A percentile compares a stretch with the other conserved stretches of the same genome.
phyloP scores from a whole-genome alignment of 2,113 vertebrate species.

The Brienomyrus brachyistius region DNA sequence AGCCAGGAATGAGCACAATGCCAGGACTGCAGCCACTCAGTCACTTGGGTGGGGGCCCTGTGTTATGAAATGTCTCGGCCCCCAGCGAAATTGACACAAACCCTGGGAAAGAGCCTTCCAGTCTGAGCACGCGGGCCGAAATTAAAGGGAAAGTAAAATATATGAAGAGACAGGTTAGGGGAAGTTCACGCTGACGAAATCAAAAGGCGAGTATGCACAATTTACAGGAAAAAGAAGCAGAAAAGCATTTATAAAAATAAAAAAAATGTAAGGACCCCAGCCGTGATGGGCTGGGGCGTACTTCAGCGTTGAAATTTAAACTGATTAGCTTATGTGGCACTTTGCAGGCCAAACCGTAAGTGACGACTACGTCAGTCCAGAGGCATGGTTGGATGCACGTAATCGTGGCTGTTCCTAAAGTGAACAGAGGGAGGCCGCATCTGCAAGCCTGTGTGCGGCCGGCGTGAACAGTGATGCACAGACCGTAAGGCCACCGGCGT shows the following conservation, averaged over 20 bases:
- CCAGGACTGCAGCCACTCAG: not conserved
- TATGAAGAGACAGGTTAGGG: not conserved
- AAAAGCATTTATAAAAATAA: not conserved
- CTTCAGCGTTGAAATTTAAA: not conserved
- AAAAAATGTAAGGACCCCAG: not conserved
- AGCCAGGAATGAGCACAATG: conserved; percentile 9
- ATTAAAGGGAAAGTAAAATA: not conserved
- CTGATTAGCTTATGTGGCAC: not conserved
- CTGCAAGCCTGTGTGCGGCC: not conserved
- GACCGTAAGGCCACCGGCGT: not conserved
- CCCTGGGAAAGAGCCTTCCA: not conserved
- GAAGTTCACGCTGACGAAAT: not conserved
- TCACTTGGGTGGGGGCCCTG: not conserved
- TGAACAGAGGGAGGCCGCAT: not conserved
- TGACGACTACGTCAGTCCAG: not conserved
- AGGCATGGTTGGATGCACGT: not conserved
- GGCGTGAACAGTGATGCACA: not conserved
- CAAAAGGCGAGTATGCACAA: not conserved
- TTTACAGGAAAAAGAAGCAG: not conserved
- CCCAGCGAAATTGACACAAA: not conserved
- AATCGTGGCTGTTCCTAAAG: not conserved
- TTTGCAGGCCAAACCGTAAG: not conserved
- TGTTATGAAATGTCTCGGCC: not conserved
- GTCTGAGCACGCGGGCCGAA: not conserved
- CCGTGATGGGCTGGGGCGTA: not conserved